Evolutionary conservation across 2,888 invertebrate species (phyloP), one percentile per base, ranked within the genome.

Genomic region (Merodon equestris): DNA sequence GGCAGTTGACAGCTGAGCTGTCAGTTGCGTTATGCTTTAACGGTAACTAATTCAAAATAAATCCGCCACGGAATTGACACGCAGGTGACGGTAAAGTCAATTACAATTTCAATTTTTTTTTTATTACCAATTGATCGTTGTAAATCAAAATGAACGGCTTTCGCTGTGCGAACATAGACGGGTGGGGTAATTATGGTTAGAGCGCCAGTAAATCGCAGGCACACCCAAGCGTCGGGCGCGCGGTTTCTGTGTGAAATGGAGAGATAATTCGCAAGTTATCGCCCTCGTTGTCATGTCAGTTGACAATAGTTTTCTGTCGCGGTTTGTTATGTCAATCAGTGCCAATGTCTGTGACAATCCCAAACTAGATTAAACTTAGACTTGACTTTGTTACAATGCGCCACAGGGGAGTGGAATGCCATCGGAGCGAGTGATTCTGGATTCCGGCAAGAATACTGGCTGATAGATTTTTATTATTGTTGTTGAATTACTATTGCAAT

Each of bases 301-400:
- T 66, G 72, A 72, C 76, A 77, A 77, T 72, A 40, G 61, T 63
- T n/a, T 67, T 56, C 45, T 67, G 76, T 72, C 76, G 61, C 17
- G 45, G 66, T 66, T 67, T 77, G 60, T 67, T 71, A 66, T 76
- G 60, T 76, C 76, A 77, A 77, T 77, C 76, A 71, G 76, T 44
- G 27, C 64, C 36, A 71, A 56, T 75, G 70, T 36, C 45, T 47
- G 42, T 58, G 61, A 27, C 27, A 27, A 7, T 7, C 7, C 7
- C 27, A 2, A 7, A 4, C 27, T 27, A 7, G 27, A 27, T 27
- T 7, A 7, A 4, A 27, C 27, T 27, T 27, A 2, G 27, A 27
- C 7, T 27, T 27, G 27, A 27, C 27, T 27, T 27, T 40, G n/a
- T 40, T 10, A 72, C 72, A 72, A 77, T 66, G 38, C 66, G 70